These are phyloP conservation scores for Patagioenas fasciata DNA, from an alignment of 2,113 vertebrate species.

Conservation along the genomic window DNA sequence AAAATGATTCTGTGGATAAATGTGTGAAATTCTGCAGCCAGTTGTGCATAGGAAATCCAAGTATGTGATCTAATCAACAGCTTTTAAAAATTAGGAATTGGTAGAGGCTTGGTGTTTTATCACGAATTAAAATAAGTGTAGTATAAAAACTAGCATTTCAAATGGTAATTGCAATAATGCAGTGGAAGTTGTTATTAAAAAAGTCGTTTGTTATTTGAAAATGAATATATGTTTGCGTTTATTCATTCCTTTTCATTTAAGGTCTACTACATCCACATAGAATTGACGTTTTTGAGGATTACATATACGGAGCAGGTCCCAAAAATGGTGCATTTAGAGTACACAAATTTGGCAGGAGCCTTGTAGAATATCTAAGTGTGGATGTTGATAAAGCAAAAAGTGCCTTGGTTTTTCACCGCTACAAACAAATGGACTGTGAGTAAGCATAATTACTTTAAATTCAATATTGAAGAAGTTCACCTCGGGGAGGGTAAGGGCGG, in stretches of 20 bases:
- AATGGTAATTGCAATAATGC: background rate
- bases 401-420: conserved; percentile 89
- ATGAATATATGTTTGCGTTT: background rate
- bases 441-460: conserved; percentile 42
- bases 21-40: background rate
- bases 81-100: background rate
- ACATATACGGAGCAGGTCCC: conserved; percentile 93
- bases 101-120: background rate
- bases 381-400: conserved; percentile 91
- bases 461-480: background rate
- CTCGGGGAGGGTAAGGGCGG: too few species aligned
- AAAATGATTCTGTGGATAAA: background rate
- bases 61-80: fast-evolving
- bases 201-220: background rate
- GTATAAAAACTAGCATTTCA: background rate
- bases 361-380: conserved; percentile 83
- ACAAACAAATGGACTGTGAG: conserved; percentile 94
- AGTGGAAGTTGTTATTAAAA: background rate
- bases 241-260: conserved; percentile 57
- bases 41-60: background rate
- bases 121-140: background rate
- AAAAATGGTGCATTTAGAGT: conserved; percentile 92
- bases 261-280: conserved; percentile 93
- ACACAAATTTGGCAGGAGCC: conserved; percentile 89
- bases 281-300: conserved; percentile 96